Conservation (phyloP, 2,797 vertebrate species). For the Gobionotothen gibberifrons region DNA sequence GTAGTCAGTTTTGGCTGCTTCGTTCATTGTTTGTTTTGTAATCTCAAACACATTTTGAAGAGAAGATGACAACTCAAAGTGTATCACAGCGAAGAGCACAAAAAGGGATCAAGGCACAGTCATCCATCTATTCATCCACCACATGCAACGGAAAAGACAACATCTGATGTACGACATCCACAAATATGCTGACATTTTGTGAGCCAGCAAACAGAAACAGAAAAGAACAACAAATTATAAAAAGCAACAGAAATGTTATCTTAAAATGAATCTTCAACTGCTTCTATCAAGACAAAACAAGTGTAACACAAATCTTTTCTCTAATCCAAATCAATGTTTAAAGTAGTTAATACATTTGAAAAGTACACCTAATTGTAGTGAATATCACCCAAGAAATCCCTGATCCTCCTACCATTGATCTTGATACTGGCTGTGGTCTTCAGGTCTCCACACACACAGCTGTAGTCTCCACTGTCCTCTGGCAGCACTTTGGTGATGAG, state of each 20-base stretch:
- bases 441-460: conserved; percentile 82
- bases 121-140: not conserved
- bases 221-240: not conserved
- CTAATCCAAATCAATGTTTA: not conserved
- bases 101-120: not conserved
- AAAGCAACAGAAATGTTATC: not conserved
- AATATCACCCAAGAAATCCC: conserved; percentile 19
- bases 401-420: conserved; percentile 40
- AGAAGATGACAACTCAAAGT: conserved; percentile 5
- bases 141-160: conserved; percentile 3
- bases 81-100: not conserved
- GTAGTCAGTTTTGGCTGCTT: not conserved
- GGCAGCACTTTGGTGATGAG: conserved; percentile 68
- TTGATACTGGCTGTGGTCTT: conserved; percentile 75
- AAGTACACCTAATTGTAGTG: not conserved
- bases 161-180: not conserved
- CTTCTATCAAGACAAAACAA: conserved; percentile 3
- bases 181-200: conserved; percentile 15
- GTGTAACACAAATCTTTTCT: conserved; percentile 1
- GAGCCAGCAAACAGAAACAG: conserved; percentile 6
- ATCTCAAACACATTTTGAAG: conserved; percentile 1
- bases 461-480: conserved; percentile 84
- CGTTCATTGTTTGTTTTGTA: conserved; percentile 6
- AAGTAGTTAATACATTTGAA: conserved; percentile 5
- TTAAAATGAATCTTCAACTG: conserved; percentile 2